phyloP scores from a whole-genome alignment of 2,888 invertebrate species.

The Metopia argyrocephala region DNA sequence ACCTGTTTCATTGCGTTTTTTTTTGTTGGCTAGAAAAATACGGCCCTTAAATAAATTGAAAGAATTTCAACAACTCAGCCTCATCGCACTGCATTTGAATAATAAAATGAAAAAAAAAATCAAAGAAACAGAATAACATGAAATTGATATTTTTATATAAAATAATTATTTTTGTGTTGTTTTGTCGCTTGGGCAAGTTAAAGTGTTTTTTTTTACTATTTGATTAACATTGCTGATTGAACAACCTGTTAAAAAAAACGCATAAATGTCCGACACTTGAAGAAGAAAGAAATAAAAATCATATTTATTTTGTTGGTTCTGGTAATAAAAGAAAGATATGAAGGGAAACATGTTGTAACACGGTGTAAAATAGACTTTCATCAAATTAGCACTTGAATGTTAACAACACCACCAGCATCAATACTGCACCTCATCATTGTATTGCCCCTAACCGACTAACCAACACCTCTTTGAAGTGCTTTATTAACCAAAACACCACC shows the following conservation, averaged over 20 bases:
- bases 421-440: background rate
- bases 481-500: background rate
- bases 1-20: background rate
- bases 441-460: no score
- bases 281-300: no score
- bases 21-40: background rate
- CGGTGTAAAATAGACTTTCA: slow-evolving; percentile 74
- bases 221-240: background rate
- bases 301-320: slow-evolving; percentile 16
- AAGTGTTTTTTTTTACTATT: background rate
- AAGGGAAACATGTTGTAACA: slow-evolving; percentile 45
- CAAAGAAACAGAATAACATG: background rate
- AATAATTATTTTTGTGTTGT: background rate
- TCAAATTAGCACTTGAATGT: slow-evolving; percentile 75
- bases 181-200: background rate
- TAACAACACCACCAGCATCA: slow-evolving; percentile 67
- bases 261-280: no score
- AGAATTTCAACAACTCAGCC: background rate
- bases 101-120: no score
- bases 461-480: no score
- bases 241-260: no score
- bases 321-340: slow-evolving; percentile 51
- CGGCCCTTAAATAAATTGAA: background rate
- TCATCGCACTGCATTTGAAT: no score
- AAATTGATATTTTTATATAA: background rate